A percentile compares a stretch with the other conserved stretches of the same genome.
These are phyloP conservation scores for Teinopalpus imperialis DNA, from an alignment of 2,888 invertebrate genomes.

Conservation along the genomic window DNA sequence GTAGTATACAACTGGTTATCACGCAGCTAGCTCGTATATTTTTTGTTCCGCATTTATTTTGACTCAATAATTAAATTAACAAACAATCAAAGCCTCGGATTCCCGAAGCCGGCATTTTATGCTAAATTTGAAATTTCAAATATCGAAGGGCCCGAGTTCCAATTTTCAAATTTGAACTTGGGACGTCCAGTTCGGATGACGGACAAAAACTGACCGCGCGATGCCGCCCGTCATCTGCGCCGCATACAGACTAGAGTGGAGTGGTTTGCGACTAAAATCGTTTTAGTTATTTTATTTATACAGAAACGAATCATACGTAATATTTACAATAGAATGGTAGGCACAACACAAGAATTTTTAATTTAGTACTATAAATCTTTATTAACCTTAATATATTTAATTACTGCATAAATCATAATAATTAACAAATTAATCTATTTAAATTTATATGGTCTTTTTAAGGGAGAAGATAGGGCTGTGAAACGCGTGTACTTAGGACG, in stretches of 20 bases:
- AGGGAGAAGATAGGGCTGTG: too few relatives aligned
- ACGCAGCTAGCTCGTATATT: background rate
- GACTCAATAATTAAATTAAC: slow-evolving; percentile 34
- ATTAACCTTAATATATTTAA: too few relatives aligned
- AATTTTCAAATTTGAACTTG: slow-evolving; percentile 82
- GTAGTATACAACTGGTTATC: background rate
- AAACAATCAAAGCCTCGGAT: slow-evolving; percentile 39
- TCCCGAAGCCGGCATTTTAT: slow-evolving; percentile 54
- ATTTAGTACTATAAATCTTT: too few relatives aligned
- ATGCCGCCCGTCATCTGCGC: slow-evolving; percentile 73
- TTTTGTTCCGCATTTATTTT: slow-evolving; percentile 12
- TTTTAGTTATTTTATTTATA: too few relatives aligned
- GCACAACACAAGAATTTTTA: too few relatives aligned
- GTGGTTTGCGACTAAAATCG: slow-evolving; percentile 30
- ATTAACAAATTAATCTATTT: too few relatives aligned
- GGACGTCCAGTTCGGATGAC: slow-evolving; percentile 78
- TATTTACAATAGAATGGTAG: too few relatives aligned
- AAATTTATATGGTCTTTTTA: too few relatives aligned
- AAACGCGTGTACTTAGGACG: too few relatives aligned
- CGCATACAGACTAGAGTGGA: slow-evolving; percentile 44
- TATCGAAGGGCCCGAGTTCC: slow-evolving; percentile 71
- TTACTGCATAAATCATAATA: too few relatives aligned
- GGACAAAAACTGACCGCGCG: slow-evolving; percentile 78
- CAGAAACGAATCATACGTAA: too few relatives aligned
- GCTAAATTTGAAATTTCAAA: slow-evolving; percentile 73